Base-by-base conservation (phyloP, 2,888 invertebrate species). In the Spilosoma lubricipeda region DNA sequence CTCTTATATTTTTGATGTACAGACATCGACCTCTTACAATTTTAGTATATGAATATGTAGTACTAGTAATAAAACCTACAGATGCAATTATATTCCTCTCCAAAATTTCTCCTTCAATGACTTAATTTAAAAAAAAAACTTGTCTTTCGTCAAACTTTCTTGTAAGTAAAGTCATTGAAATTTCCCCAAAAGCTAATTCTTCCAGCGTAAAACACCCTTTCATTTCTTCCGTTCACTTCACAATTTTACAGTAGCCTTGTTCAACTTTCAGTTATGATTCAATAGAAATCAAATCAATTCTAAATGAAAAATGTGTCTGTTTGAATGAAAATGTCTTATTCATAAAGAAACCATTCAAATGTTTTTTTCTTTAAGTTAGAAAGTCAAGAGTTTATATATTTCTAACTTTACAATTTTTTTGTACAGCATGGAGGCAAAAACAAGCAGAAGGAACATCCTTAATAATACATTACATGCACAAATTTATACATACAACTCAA, bases 221-320 rank as follows among this genome's bases (percentile, higher is more conserved):
- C 64, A 72, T 77, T 72, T 65, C 33, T 69, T 67, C 27, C 68
- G 30, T 75, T 75, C 52, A 42, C n/a, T 68, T 48, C 65, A 69
- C 71, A 68, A 75, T 75, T 80, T 80, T 42, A 85, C 81, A 85
- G 80, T 80, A 67, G 80, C 77, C 67, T 75, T 81, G 75, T 74
- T 76, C 75, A 77, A 82, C 76, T 81, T 76, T 76, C 74, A 71
- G 70, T 75, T 76, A 76, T 74, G 71, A 85, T 81, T 81, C 76
- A 80, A 80, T 80, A 71, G 70, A 75, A 80, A 20, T n/a, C 36
- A 69, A 69, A 76, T 79, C 63, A 59, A 71, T 70, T 74, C 70
- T 76, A 70, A 81, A 85, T 80, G 75, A 77, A 67, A 74, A 77
- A 73, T 78, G 69, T 77, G n/a, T 73, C 72, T 67, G 56, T 79